Base-by-base conservation (phyloP, 2,797 vertebrate genomes). In the Poecilia gillii region DNA sequence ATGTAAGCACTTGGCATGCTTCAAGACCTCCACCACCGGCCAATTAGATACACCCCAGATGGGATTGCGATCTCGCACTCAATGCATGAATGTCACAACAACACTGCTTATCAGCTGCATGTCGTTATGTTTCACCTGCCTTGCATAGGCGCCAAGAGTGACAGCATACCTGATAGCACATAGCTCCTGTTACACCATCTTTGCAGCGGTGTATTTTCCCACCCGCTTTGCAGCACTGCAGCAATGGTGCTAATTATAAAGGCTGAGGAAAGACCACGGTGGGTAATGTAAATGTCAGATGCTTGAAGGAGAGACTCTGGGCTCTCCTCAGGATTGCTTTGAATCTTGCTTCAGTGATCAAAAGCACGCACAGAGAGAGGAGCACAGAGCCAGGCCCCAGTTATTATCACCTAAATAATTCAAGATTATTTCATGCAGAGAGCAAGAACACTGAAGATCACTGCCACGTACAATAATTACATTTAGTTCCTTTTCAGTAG, bases 281-380 rank as follows among this genome's bases (percentile, higher is more conserved):
- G 72, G 80, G 83, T 90, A 91, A 93, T 90, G 87, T 87, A 88
- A 91, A 93, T 90, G 91, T 93, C 92, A 91, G 90, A 80, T 81
- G 70, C 53, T 76, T 64, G 80, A 87, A 86, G 68, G 73, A 82
- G 59, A 78, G 74, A 80, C 88, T 90, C 77, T 47, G 79, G 84
- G 88, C 76, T 75, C 85, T 90, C 45, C n/a, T 23, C 77, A 62
- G 70, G 45, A 73, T 77, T 79, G 89, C 91, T 94, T 89, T 90
- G 76, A 89, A 88, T 88, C 84, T 85, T 81, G 79, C 85, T 78
- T 82, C 78, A 66, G 59, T 88, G 92, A 94, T 93, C 91, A 93
- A 93, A 93, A 85, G 77, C 78, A 39, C 20, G 80, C n/a, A 79
- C 66, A 68, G 68, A 81, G 31, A 75, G 84, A 80, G 75, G 62